phyloP scores from a whole-genome alignment of 2,888 invertebrate genomes.

The Pogonocherus hispidulus region DNA sequence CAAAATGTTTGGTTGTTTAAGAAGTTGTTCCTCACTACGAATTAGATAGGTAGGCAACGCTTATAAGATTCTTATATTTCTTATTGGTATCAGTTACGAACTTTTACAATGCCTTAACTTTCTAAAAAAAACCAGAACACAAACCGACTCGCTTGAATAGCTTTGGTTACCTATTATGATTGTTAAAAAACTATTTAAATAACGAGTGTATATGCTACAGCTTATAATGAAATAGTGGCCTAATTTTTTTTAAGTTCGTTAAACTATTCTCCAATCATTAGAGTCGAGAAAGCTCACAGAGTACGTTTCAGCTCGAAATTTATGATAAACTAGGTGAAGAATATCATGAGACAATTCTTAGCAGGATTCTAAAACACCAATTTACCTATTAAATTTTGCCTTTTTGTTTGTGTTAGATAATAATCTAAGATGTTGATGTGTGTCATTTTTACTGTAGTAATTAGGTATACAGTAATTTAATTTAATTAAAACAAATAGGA shows the following conservation, averaged over 20 bases:
- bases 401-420: too few species aligned
- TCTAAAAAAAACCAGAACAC: conserved; percentile 8
- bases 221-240: conserved; percentile 21
- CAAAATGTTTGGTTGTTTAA: conserved; percentile 40
- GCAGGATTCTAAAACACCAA: too few species aligned
- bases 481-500: too few species aligned
- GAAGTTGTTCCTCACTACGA: conserved; percentile 35
- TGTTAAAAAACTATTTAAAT: background rate
- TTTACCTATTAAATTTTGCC: too few species aligned
- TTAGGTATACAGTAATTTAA: too few species aligned
- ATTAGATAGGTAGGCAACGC: conserved; percentile 39
- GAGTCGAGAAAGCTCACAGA: background rate
- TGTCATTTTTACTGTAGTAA: too few species aligned
- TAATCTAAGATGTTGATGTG: too few species aligned
- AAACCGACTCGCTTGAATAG: background rate
- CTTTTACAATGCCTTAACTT: background rate
- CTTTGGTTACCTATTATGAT: background rate
- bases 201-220: background rate
- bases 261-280: background rate
- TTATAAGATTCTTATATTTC: too few species aligned
- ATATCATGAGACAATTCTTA: too few species aligned
- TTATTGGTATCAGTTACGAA: too few species aligned
- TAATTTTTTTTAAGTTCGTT: conserved; percentile 8
- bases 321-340: too few species aligned
- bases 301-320: too few species aligned